A percentile compares a stretch with the other conserved stretches of the same genome.
These are phyloP conservation scores for Lepus townsendii DNA, from an alignment of 2,797 vertebrate genomes.

Conservation along the genomic window DNA sequence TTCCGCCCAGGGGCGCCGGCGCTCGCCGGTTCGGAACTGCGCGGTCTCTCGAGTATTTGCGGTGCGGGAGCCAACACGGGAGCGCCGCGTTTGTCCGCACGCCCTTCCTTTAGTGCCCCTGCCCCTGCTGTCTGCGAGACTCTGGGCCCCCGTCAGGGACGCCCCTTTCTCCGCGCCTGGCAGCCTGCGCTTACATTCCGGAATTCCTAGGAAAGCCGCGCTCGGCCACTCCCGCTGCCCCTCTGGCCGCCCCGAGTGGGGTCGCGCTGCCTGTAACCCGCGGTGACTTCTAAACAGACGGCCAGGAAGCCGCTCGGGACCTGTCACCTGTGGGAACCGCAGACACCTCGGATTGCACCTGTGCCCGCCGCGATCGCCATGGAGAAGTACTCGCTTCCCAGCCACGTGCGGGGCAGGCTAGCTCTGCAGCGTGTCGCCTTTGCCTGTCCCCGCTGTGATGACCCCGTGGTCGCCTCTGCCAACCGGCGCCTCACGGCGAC, in stretches of 20 bases:
- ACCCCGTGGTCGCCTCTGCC: slow-evolving; percentile 10
- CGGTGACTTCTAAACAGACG: neutral
- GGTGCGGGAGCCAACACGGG: neutral
- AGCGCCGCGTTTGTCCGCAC: neutral
- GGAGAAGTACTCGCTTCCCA: neutral
- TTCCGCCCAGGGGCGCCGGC: neutral
- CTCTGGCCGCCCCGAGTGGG: neutral
- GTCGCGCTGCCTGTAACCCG: neutral
- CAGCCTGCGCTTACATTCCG: neutral
- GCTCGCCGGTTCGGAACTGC: neutral
- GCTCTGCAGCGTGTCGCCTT: slow-evolving; percentile 9
- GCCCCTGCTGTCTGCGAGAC: neutral
- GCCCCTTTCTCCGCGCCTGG: neutral
- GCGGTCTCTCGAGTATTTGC: too few relatives aligned
- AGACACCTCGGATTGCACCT: neutral
- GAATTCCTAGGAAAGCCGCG: neutral
- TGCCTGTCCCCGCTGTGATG: neutral
- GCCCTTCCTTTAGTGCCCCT: neutral
- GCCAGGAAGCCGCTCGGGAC: neutral
- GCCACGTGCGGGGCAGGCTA: too few relatives aligned
- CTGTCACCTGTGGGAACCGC: neutral
- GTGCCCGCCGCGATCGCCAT: too few relatives aligned
- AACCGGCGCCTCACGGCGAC: neutral
- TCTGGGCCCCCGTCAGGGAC: neutral
- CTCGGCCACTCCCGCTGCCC: neutral